These are phyloP conservation scores for Sinotaia quadrata DNA, from an alignment of 2,888 invertebrate genomes.

Conservation along the genomic window DNA sequence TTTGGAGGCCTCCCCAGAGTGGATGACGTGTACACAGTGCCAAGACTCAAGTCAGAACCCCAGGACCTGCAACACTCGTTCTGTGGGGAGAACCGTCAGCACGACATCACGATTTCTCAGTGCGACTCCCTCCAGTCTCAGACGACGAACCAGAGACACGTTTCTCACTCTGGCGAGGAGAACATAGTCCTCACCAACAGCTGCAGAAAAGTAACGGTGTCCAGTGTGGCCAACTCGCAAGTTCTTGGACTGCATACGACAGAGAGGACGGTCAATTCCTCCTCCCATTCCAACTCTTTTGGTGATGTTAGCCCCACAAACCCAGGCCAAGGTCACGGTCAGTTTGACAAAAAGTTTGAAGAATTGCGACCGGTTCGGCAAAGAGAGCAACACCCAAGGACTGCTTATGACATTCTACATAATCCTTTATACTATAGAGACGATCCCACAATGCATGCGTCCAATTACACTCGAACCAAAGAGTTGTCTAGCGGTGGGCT, in stretches of 20 bases:
- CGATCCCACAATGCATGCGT: background rate
- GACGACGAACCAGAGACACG: background rate
- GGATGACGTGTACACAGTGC: conserved; percentile 7
- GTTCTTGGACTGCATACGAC: background rate
- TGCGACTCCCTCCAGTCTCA: background rate
- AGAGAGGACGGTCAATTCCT: background rate
- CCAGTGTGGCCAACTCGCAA: background rate
- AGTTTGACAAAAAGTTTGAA: conserved; percentile 37
- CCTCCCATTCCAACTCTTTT: background rate
- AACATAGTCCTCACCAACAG: conserved; percentile 1
- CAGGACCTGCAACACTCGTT: background rate
- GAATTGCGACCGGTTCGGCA: conserved; percentile 49
- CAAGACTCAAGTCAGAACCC: conserved; percentile 21
- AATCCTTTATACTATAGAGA: conserved; percentile 19
- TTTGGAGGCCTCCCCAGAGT: conserved; percentile 6
- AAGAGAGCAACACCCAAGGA: conserved; percentile 24
- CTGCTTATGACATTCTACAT: conserved; percentile 34
- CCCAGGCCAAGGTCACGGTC: no score
- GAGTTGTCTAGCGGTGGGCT: conserved; percentile 9
- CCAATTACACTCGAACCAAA: conserved; percentile 13
- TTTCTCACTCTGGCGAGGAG: background rate
- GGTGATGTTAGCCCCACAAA: background rate
- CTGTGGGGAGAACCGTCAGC: background rate
- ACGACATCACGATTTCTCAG: conserved; percentile 10
- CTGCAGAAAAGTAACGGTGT: background rate